Base-by-base conservation (phyloP, 1,140 invertebrate genomes). In the Euglossa dilemma region DNA sequence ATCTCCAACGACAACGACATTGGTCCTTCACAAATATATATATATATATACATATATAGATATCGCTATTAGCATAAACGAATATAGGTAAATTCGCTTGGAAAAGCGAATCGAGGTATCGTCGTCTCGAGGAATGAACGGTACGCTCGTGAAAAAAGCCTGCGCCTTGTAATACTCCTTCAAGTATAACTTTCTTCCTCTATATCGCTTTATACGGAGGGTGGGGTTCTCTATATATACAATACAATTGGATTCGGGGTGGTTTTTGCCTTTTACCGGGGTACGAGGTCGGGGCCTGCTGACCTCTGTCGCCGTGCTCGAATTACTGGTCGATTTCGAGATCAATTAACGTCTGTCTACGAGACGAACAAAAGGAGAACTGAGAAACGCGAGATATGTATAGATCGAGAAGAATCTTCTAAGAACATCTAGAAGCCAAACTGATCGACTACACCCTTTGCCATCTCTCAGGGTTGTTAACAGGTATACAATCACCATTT, bases 251-350 rank as follows among this genome's bases (percentile, higher is more conserved):
- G 59, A 73, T 66, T 77, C 50, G 28, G 74, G 63, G 59, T 85
- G 52, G 28, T 36, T 75, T 87, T 69, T 84, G 63, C 18, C 52
- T 79, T 84, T 78, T 78, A 45, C 59, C 69, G 83, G 83, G 85
- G 70, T 73, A 78, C 77, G 85, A 88, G 86, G 76, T 86, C 82
- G 47, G 66, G 69, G 54, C 61, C 57, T 59, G 20, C 57, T 81
- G 82, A 85, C 71, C 85, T 82, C 74, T 79, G 78, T 85, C 85
- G 82, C 69, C 11, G 2, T 83, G 8, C 56, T 80, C 69, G 50
- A 70, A 18, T 25, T 28, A 11, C 45, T 50, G 59, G 8, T 52
- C 47, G 8, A 63, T 52, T 36, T 59, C 45, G 18, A 73, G 61
- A 77, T 83, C n/a, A 43, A 69, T 77, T 45, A 52, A 28, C 64